Evolutionary conservation across 2,113 vertebrate genomes (phyloP).

Genomic region (Corythaeola cristata): DNA sequence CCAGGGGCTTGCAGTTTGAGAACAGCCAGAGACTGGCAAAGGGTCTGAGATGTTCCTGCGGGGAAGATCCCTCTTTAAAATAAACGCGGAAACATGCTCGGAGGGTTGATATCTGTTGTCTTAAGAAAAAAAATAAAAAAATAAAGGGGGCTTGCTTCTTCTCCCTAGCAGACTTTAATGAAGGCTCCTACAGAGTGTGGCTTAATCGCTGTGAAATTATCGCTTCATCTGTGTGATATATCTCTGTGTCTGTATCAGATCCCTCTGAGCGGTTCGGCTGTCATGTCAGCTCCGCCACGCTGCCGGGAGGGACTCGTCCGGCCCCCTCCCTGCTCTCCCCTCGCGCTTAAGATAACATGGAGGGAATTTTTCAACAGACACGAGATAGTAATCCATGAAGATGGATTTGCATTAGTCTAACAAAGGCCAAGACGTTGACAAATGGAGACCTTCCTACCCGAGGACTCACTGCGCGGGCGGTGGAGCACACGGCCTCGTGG

Average conservation of each 20-base stretch:
- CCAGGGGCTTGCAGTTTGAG: not conserved
- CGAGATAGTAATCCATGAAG: not conserved
- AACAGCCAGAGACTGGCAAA: not conserved
- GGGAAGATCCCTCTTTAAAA: not conserved
- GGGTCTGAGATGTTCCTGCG: not conserved
- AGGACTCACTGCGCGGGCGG: rapidly evolving
- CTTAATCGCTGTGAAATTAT: conserved; percentile 67
- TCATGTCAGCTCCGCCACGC: not conserved
- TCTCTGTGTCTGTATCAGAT: conserved; percentile 20
- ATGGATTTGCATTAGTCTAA: conserved; percentile 14
- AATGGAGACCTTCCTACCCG: not conserved
- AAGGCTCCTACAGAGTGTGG: conserved; percentile 21
- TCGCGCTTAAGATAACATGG: not conserved
- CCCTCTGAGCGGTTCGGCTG: not conserved
- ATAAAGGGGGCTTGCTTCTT: not conserved
- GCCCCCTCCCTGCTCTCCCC: not conserved
- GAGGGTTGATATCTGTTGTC: not conserved
- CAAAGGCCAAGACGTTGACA: not conserved
- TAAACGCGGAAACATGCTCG: not conserved
- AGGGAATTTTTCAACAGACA: not conserved
- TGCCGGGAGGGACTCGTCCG: not conserved
- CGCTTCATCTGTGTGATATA: conserved; percentile 11
- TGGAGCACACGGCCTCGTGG: rapidly evolving
- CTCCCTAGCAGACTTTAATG: conserved; percentile 34
- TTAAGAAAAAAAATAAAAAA: not conserved